Percentiles rank a stretch among this genome's conserved stretches.
These are phyloP conservation scores for Tympanoctomys barrerae DNA, from an alignment of 2,797 vertebrate genomes.

Conservation along the genomic window DNA sequence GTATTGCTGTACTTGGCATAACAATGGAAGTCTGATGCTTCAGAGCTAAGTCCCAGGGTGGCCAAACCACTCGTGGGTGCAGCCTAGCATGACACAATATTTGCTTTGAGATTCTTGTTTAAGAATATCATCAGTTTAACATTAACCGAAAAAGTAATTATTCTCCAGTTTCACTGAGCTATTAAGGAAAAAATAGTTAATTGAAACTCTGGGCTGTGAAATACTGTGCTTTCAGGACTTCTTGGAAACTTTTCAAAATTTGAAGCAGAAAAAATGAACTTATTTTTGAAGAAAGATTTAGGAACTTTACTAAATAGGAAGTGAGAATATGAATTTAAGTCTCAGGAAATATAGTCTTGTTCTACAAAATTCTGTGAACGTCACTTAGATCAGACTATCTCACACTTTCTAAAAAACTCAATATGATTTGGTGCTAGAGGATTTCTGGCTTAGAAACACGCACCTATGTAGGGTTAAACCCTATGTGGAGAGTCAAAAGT, in stretches of 20 bases:
- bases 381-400: not conserved
- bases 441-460: not conserved
- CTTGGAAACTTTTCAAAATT: slow-evolving; percentile 77
- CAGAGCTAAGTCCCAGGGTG: slow-evolving; percentile 79
- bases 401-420: not conserved
- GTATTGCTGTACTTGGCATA: slow-evolving; percentile 85
- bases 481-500: slow-evolving; percentile 4
- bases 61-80: slow-evolving; percentile 75
- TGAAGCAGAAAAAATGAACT: slow-evolving; percentile 73
- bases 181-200: slow-evolving; percentile 64
- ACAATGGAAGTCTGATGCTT: slow-evolving; percentile 77
- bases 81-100: slow-evolving; percentile 70
- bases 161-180: slow-evolving; percentile 74
- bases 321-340: slow-evolving; percentile 59
- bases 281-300: slow-evolving; percentile 75
- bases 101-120: slow-evolving; percentile 79
- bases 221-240: slow-evolving; percentile 70
- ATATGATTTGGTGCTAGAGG: not conserved
- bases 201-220: slow-evolving; percentile 71
- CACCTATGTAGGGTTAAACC: not conserved
- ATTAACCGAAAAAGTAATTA: slow-evolving; percentile 82
- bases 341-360: slow-evolving; percentile 39
- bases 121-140: slow-evolving; percentile 82
- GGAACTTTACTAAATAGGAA: slow-evolving; percentile 48
- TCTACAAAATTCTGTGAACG: slow-evolving; percentile 25